These are phyloP conservation scores for Petrocephalus schoutedeni DNA, from an alignment of 2,797 vertebrate genomes.

Conservation along the genomic window DNA sequence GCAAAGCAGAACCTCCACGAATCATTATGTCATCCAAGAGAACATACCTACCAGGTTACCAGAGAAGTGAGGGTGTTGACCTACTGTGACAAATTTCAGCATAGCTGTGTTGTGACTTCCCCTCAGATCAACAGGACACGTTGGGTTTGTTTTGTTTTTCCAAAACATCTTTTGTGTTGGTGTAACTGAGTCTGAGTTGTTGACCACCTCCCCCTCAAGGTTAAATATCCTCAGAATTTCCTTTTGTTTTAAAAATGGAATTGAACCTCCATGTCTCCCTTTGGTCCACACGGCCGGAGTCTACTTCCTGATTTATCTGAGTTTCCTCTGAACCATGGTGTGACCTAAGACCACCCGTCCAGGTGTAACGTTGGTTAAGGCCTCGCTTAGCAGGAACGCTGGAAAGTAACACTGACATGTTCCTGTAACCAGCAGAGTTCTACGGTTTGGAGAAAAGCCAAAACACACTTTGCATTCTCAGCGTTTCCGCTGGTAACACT, in stretches of 20 bases:
- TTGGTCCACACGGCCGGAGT: not conserved
- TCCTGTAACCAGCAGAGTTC: not conserved
- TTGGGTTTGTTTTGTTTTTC: not conserved
- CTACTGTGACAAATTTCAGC: not conserved
- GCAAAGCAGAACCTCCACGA: not conserved
- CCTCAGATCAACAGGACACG: not conserved
- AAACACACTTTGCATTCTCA: not conserved
- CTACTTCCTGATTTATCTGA: not conserved
- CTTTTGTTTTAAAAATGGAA: slow-evolving; percentile 19
- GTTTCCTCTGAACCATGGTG: not conserved
- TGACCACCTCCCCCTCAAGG: not conserved
- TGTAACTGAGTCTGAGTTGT: not conserved
- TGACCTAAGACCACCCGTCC: not conserved
- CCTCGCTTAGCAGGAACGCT: not conserved
- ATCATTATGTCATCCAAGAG: not conserved
- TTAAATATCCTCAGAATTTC: not conserved
- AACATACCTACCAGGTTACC: not conserved
- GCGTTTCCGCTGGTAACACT: not conserved
- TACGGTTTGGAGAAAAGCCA: not conserved
- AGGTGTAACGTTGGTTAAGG: not conserved
- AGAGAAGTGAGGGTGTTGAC: not conserved
- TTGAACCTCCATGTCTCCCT: slow-evolving; percentile 17
- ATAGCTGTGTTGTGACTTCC: not conserved
- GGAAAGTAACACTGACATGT: not conserved
- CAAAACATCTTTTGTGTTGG: not conserved